Evolutionary conservation across 2,888 invertebrate genomes (phyloP).

Genomic region (Herminia tarsipennalis): DNA sequence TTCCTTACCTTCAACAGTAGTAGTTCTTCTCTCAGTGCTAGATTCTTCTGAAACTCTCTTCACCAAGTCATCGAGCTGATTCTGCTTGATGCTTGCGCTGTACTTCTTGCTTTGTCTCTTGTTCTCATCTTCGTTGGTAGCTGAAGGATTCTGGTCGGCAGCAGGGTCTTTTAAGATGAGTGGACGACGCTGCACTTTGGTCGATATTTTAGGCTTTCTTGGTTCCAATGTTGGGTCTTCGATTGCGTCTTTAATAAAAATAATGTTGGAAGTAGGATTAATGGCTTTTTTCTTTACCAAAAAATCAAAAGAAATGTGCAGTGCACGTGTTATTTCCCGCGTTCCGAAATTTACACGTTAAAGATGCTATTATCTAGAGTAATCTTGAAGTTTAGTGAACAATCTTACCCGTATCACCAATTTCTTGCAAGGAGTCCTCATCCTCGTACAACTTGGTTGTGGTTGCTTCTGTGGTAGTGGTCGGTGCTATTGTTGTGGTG

Average conservation of each 20-base stretch:
- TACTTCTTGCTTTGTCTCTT: constrained; percentile 81
- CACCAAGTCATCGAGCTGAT: constrained; percentile 69
- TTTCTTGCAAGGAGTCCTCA: constrained; percentile 71
- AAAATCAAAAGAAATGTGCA: too few relatives aligned
- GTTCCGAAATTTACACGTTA: too few relatives aligned
- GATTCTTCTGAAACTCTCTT: constrained; percentile 59
- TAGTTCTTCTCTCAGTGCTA: constrained; percentile 61
- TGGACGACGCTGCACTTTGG: constrained; percentile 70
- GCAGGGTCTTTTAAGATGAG: constrained; percentile 63
- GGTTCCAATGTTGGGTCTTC: constrained; percentile 67
- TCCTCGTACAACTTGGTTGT: constrained; percentile 49
- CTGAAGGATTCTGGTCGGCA: constrained; percentile 72
- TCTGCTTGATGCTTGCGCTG: constrained; percentile 75
- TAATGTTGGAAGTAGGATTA: background rate
- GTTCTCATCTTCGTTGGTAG: constrained; percentile 75
- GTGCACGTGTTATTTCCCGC: too few relatives aligned
- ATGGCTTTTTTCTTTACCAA: too few relatives aligned
- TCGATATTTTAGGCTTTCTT: constrained; percentile 44
- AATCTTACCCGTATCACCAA: constrained; percentile 70
- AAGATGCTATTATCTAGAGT: too few relatives aligned
- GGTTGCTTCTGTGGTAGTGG: constrained; percentile 33
- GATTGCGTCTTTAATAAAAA: constrained; percentile 57
- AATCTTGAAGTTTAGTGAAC: too few relatives aligned
- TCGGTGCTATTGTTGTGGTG: constrained; percentile 44
- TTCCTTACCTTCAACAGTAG: constrained; percentile 60